Evolutionary conservation across 1,140 invertebrate species (phyloP), one percentile per base, ranked within the genome.

Genomic region (Diploscapter pachys): DNA sequence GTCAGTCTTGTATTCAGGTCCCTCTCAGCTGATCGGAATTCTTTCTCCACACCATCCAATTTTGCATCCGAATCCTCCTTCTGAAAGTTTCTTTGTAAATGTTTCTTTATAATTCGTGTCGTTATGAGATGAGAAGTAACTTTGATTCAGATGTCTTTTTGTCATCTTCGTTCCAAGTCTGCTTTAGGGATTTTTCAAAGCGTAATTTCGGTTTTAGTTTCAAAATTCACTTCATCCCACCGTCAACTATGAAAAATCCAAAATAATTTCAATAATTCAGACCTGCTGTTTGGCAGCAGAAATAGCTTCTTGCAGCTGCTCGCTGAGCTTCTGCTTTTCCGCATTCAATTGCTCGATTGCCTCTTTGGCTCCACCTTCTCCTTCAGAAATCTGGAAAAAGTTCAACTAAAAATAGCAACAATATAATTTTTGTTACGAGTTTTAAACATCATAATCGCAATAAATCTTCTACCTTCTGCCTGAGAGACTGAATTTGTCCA

Each of bases 361-460:
- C 61, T 71, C 54, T 52, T 76, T 72, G 3, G 74, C 74, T n/a
- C 74, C 74, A 3, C 74, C 74, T 65, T 76, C 74, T 2, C 74
- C 74, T 13, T 59, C 62, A 2, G 68, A 72, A 55, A 76, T 65
- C 70, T 71, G 9, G 8, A 69, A 72, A 72, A 9, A 72, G 9
- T 63, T 63, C 56, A 50, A 5, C 1, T 68, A 52, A 68, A 52
- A 5, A 50, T 68, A 68, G 50, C 51, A 55, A 55, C 11, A 54
- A 53, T 8, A 68, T 9, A n/a, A 71, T 63, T 48, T 63, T 71
- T 6, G 67, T 48, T 6, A 71, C 8, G 5, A 71, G 56, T 31
- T 31, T 31, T 31, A 31, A 31, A 31, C 31, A 31, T 31, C 31
- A 31, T 31, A 31, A 31, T 31, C 1, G 31, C 31, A 31, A 31